Conservation (phyloP, 1,140 invertebrate species). For the Pogonus chalceus region DNA sequence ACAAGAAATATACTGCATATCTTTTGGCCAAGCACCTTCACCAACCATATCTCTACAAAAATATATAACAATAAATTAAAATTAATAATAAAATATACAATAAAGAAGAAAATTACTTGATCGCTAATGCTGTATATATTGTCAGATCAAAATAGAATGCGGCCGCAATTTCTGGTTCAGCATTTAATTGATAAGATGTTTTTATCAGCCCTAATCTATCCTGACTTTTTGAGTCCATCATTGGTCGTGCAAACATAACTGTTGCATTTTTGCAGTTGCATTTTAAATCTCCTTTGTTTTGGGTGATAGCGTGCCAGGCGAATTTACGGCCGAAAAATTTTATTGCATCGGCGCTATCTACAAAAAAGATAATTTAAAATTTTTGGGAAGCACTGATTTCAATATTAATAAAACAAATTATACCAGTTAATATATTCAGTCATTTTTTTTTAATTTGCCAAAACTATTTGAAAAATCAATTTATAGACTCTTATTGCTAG, state of each 20-base stretch:
- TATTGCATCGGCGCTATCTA: conserved; percentile 31
- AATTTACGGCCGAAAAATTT: conserved; percentile 41
- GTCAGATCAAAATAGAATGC: conserved; percentile 82
- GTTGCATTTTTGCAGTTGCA: conserved; percentile 59
- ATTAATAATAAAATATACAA: conserved; percentile 4
- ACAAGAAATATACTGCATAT: conserved; percentile 58
- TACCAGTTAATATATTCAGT: too few species aligned
- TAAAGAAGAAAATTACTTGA: conserved; percentile 47
- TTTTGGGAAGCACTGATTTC: too few species aligned
- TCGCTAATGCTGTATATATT: conserved; percentile 57
- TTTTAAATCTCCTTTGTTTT: conserved; percentile 55
- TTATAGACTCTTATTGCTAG: too few species aligned
- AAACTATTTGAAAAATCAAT: too few species aligned
- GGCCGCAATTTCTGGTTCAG: conserved; percentile 58
- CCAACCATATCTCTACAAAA: conserved; percentile 38
- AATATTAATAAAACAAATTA: too few species aligned
- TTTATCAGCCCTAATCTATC: conserved; percentile 55
- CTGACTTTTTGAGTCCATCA: conserved; percentile 45
- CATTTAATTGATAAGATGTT: conserved; percentile 56
- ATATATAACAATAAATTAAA: not conserved
- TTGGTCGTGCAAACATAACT: conserved; percentile 54
- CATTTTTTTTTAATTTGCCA: too few species aligned
- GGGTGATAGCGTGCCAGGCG: conserved; percentile 54
- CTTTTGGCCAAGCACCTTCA: conserved; percentile 55
- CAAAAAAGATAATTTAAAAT: too few species aligned